These are phyloP conservation scores for Volucella zonaria DNA, from an alignment of 2,888 invertebrate genomes.

Conservation along the genomic window DNA sequence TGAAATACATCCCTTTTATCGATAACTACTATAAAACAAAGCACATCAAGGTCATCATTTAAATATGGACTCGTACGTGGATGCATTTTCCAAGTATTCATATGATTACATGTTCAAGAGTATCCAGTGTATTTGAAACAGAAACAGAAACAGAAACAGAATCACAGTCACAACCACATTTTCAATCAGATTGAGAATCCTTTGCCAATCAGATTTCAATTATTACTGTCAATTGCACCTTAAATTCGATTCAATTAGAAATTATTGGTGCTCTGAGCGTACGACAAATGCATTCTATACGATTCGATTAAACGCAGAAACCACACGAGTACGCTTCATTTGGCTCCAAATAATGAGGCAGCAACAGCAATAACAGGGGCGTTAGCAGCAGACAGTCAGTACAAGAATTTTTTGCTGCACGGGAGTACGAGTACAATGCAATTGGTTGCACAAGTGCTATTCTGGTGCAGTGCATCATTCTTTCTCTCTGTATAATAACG, in stretches of 20 bases:
- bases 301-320: slow-evolving; percentile 67
- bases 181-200: slow-evolving; percentile 57
- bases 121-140: neutral
- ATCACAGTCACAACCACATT: neutral
- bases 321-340: slow-evolving; percentile 36
- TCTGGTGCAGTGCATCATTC: slow-evolving; percentile 33
- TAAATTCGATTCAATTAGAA: slow-evolving; percentile 83
- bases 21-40: neutral
- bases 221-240: slow-evolving; percentile 82
- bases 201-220: slow-evolving; percentile 73
- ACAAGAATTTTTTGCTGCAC: neutral
- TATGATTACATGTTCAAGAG: neutral
- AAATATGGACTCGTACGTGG: neutral
- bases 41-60: slow-evolving; percentile 47
- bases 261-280: slow-evolving; percentile 78
- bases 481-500: slow-evolving; percentile 71
- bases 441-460: slow-evolving; percentile 58
- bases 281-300: slow-evolving; percentile 69
- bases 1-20: neutral
- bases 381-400: neutral
- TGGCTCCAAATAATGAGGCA: slow-evolving; percentile 7
- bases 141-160: neutral
- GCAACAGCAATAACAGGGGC: too few species aligned
- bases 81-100: slow-evolving; percentile 33
- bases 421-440: slow-evolving; percentile 13